Evolutionary conservation across 2,113 vertebrate genomes (phyloP).

Genomic region (Sinocyclocheilus anophthalmus): DNA sequence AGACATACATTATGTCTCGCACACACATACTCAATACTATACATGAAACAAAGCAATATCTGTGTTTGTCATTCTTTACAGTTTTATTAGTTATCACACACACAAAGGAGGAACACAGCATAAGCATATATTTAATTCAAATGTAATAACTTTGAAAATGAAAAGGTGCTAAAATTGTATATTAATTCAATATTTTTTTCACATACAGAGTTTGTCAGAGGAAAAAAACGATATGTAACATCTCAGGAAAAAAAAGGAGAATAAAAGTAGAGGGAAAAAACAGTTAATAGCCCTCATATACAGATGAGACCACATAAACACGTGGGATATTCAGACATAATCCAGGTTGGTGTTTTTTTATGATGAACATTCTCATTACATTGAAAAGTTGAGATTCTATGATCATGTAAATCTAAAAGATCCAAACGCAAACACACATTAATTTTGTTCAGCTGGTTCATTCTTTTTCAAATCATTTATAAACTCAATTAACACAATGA

Average conservation of each 20-base stretch:
- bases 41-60: too few species aligned
- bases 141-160: conserved; percentile 72
- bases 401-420: neutral
- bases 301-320: conserved; percentile 55
- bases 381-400: conserved; percentile 44
- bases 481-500: neutral
- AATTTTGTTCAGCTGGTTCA: neutral
- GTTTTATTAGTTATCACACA: too few species aligned
- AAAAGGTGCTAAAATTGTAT: conserved; percentile 64
- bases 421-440: neutral
- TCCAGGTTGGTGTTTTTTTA: neutral
- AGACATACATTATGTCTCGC: too few species aligned
- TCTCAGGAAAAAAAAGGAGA: neutral
- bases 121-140: conserved; percentile 66
- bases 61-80: too few species aligned
- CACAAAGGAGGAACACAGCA: neutral
- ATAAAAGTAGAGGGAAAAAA: conserved; percentile 16
- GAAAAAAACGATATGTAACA: conserved; percentile 66
- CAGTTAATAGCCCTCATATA: conserved; percentile 68
- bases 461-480: neutral
- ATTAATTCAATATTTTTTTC: conserved; percentile 35
- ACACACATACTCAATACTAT: too few species aligned
- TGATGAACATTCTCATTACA: conserved; percentile 51
- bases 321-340: neutral
- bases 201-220: conserved; percentile 55